Percentiles rank a stretch among this genome's conserved stretches.
phyloP scores from a whole-genome alignment of 2,797 vertebrate genomes.

The Danio aesculapii region DNA sequence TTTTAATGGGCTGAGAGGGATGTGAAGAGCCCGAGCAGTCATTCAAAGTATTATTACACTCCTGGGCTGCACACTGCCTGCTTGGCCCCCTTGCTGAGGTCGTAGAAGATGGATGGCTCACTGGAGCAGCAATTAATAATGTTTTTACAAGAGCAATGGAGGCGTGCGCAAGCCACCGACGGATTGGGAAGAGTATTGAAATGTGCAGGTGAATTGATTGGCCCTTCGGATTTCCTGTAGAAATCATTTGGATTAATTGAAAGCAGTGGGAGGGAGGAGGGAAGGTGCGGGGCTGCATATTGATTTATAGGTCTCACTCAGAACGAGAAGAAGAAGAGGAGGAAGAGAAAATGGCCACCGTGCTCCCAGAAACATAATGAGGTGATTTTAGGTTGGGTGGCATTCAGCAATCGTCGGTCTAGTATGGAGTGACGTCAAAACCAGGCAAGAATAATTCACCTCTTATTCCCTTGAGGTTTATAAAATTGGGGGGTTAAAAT shows the following conservation, averaged over 20 bases:
- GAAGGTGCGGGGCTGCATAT: slow-evolving; percentile 39
- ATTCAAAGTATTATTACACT: slow-evolving; percentile 62
- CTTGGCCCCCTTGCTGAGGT: slow-evolving; percentile 31
- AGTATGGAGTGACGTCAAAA: neutral
- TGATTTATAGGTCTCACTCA: slow-evolving; percentile 68
- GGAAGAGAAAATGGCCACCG: slow-evolving; percentile 64
- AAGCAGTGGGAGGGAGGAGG: slow-evolving; percentile 54
- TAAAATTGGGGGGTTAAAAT: too few species aligned
- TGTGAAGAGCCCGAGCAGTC: slow-evolving; percentile 54
- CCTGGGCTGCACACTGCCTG: slow-evolving; percentile 51
- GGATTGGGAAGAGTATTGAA: slow-evolving; percentile 63
- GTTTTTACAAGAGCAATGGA: slow-evolving; percentile 71
- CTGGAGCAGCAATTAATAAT: slow-evolving; percentile 72
- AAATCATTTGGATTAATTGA: slow-evolving; percentile 72
- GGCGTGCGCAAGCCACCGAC: slow-evolving; percentile 50
- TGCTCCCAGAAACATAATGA: slow-evolving; percentile 51
- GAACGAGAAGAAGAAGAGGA: slow-evolving; percentile 27
- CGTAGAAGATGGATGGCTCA: slow-evolving; percentile 68
- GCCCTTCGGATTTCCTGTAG: slow-evolving; percentile 65
- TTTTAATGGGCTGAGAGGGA: slow-evolving; percentile 62
- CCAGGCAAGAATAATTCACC: neutral
- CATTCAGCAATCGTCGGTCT: slow-evolving; percentile 46
- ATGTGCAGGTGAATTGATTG: slow-evolving; percentile 70
- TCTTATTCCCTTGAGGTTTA: too few species aligned
- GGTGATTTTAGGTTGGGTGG: slow-evolving; percentile 48